Evolutionary conservation across 2,888 invertebrate genomes (phyloP), one percentile per base, ranked within the genome.

Genomic region (Invenusta paracnida): DNA sequence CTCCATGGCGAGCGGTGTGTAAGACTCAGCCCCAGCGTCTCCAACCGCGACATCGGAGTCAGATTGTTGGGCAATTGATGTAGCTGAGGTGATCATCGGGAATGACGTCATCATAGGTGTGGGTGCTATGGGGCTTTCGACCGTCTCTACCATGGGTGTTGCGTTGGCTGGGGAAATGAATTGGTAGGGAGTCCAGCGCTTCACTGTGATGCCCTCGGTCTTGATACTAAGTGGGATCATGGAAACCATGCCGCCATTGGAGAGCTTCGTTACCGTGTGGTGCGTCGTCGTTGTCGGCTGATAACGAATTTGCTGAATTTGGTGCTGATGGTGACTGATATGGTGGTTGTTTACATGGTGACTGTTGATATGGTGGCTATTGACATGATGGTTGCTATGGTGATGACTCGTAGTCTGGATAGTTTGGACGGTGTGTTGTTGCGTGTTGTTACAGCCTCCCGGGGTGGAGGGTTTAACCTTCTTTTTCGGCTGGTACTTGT

Each of bases 401-500:
- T 73, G 17, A 23, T 73, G 73, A 5, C 5, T 5, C n/a, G n/a
- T n/a, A 17, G 48, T 48, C 17, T 48, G 48, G 5, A 23, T 13
- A 73, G 17, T 2, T 23, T 73, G 73, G 17, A 23, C 17, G 5
- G 5, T 2, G 48, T 48, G 48, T 17, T 48, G 48, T 5, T 48
- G 5, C 11, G 48, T 11, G 5, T 5, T 5, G 5, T 48, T 5
- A 48, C 48, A 5, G 17, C 5, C 48, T 48, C 48, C 48, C 2
- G 73, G 73, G 23, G 73, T 25, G 27, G 73, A 2, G 27, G 23
- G 73, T 25, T 73, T 73, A 5, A 73, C 73, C 73, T 73, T 79
- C 30, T 86, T 86, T 30, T 82, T 85, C 23, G 86, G 86, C 30
- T 86, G 86, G 67, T 86, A 86, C 84, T 86, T 86, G 79, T 86